Base-by-base conservation (phyloP, 2,888 invertebrate species). In the Heliconius aoede region DNA sequence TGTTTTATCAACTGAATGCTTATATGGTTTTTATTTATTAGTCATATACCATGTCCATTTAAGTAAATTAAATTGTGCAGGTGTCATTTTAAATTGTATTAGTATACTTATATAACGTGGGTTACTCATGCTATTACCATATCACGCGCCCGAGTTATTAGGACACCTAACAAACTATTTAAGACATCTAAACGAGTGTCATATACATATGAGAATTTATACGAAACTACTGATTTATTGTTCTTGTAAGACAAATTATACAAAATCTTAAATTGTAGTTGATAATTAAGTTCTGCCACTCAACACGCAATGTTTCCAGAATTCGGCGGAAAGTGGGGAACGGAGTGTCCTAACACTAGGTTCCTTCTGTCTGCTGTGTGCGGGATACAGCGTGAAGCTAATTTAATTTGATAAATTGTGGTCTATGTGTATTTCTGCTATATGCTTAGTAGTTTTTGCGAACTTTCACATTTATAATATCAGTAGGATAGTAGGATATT, bases 111-210 rank as follows among this genome's bases (percentile, higher is more conserved):
- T 64, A 36, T 64, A 64, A 64, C 36, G 9, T n/a, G n/a, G 64
- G 64, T 64, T 64, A 24, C n/a, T 36, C 64, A 36, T 64, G 64
- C n/a, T 64, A 64, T 36, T 64, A 32, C 64, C n/a, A 64, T 64
- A 36, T 64, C 36, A 13, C 21, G 21, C 36, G 11, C 24, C n/a
- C 13, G 5, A 36, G 36, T 32, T 64, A 64, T 36, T 64, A 36
- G 32, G 5, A 64, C n/a, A 13, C 64, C n/a, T 36, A 32, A 64
- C n/a, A 64, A 64, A 36, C 64, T 36, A 24, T 64, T 36, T 64
- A 36, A 46, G 36, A 64, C 24, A 24, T 64, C 13, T 36, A 36
- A 36, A 26, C 15, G 9, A 18, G 21, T 32, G 15, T 58, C 21
- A 36, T 72, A n/a, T n/a, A n/a, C n/a, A n/a, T 55, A 72, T 26